Conservation (phyloP, 2,113 vertebrate genomes). For the Chamaea fasciata region DNA sequence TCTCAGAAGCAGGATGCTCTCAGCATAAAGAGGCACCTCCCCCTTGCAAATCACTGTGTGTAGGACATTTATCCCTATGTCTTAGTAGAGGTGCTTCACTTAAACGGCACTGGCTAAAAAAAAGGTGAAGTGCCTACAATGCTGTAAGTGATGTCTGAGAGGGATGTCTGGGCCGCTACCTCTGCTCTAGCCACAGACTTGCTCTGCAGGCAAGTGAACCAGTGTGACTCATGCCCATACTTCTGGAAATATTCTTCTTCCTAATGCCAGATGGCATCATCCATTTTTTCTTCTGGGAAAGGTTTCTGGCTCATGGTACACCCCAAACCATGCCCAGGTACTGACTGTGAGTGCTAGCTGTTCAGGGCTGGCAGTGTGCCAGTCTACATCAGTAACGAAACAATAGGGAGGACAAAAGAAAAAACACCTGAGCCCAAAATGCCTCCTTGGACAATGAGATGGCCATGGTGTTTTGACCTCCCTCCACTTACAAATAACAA, state of each 20-base stretch:
- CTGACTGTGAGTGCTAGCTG: neutral
- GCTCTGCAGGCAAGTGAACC: neutral
- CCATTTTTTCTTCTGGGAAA: neutral
- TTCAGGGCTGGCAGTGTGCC: neutral
- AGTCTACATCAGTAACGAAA: neutral
- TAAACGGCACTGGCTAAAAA: neutral
- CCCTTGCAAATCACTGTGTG: neutral
- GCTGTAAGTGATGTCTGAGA: neutral
- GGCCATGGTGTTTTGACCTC: neutral
- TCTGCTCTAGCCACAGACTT: neutral
- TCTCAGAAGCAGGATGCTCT: neutral
- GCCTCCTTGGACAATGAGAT: neutral
- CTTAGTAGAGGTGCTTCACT: neutral
- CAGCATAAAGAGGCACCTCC: fast-evolving
- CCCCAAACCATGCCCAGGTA: neutral
- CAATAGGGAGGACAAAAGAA: neutral
- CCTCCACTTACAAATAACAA: neutral
- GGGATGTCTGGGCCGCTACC: neutral
- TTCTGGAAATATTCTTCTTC: neutral
- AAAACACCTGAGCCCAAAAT: neutral
- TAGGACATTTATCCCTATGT: neutral
- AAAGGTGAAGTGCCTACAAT: neutral
- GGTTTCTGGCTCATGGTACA: neutral
- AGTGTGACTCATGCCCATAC: fast-evolving
- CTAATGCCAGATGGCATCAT: neutral